These are phyloP conservation scores for Myrmecobius fasciatus DNA, from an alignment of 2,113 vertebrate genomes.

Conservation along the genomic window DNA sequence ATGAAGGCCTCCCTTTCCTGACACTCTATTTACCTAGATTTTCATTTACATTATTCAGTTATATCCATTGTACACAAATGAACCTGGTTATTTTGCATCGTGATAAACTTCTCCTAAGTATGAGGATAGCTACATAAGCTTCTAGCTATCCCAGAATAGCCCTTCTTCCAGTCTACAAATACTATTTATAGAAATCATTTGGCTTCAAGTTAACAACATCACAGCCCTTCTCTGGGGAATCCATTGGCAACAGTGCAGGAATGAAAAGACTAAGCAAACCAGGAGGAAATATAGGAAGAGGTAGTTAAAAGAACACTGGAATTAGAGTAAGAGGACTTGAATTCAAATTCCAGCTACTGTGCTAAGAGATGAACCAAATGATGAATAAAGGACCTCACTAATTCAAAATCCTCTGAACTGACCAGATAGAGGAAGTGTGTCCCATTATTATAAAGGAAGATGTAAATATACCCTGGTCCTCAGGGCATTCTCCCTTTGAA, in stretches of 20 bases:
- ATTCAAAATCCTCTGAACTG: neutral
- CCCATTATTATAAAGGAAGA: neutral
- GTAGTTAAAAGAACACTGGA: neutral
- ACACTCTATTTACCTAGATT: conserved; percentile 31
- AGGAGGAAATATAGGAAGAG: neutral
- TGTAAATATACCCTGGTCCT: neutral
- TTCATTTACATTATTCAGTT: conserved; percentile 51
- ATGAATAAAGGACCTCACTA: neutral
- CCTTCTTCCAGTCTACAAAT: neutral
- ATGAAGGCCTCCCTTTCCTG: neutral
- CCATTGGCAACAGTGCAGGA: neutral
- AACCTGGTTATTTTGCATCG: conserved; percentile 7
- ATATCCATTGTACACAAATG: conserved; percentile 46
- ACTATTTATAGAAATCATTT: neutral
- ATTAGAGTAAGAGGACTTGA: neutral
- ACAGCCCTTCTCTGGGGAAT: neutral
- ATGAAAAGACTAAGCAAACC: neutral
- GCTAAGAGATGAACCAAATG: neutral
- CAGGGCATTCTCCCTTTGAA: neutral
- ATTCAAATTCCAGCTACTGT: neutral
- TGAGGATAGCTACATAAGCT: neutral
- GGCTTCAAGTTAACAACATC: neutral
- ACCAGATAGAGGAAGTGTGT: neutral
- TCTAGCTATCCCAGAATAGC: neutral
- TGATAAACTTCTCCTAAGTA: neutral